These are phyloP conservation scores for Drosophila oshimai DNA, from an alignment of 1,140 invertebrate genomes.

Conservation along the genomic window DNA sequence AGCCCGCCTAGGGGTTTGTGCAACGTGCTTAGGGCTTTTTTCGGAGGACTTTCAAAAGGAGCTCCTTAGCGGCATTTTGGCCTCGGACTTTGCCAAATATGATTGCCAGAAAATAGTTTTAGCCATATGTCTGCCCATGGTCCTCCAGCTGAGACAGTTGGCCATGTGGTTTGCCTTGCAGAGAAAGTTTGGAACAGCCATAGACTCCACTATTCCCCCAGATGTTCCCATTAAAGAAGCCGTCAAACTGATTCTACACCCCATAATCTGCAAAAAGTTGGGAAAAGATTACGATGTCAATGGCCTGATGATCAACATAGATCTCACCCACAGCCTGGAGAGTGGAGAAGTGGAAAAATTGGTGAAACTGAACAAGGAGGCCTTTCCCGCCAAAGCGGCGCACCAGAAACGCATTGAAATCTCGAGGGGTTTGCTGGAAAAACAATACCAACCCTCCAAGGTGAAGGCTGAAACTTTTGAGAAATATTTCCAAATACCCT, in stretches of 20 bases:
- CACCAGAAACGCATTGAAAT: conserved; percentile 79
- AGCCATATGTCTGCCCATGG: conserved; percentile 82
- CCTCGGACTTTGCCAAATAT: conserved; percentile 79
- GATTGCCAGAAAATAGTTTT: conserved; percentile 81
- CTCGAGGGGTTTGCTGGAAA: conserved; percentile 84
- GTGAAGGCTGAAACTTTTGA: conserved; percentile 83
- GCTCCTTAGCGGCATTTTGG: conserved; percentile 82
- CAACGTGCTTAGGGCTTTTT: conserved; percentile 86
- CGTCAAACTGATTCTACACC: conserved; percentile 68
- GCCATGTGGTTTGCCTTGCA: conserved; percentile 82
- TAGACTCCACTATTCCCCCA: conserved; percentile 50
- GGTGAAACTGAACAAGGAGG: conserved; percentile 36
- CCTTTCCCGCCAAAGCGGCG: conserved; percentile 45
- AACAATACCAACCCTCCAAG: conserved; percentile 79
- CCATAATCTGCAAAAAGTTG: conserved; percentile 59
- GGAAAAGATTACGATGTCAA: conserved; percentile 66
- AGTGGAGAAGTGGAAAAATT: conserved; percentile 53
- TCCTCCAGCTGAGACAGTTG: conserved; percentile 82
- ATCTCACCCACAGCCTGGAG: conserved; percentile 60
- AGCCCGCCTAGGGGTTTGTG: conserved; percentile 83
- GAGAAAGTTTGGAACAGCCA: conserved; percentile 68
- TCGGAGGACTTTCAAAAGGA: conserved; percentile 83
- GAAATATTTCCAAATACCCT: conserved; percentile 83
- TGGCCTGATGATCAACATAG: conserved; percentile 74
- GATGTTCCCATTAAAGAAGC: conserved; percentile 79